Conservation (phyloP, 2,888 invertebrate genomes). For the Ochropacha duplaris region DNA sequence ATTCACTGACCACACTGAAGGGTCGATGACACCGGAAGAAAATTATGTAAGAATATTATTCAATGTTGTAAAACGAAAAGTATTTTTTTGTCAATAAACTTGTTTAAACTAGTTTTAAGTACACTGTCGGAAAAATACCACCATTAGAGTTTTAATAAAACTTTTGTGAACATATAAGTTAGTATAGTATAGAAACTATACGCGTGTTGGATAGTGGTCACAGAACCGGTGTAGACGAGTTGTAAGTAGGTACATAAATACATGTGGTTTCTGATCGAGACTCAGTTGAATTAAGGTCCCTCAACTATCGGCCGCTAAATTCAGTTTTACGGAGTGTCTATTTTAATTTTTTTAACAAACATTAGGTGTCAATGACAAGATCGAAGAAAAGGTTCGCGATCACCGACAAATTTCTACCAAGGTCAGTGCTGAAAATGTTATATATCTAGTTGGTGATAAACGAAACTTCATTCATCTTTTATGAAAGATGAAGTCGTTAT, state of each 20-base stretch:
- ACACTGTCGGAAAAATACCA: conserved; percentile 1
- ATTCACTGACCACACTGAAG: neutral
- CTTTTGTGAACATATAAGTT: neutral
- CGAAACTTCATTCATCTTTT: no score
- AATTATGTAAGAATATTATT: neutral
- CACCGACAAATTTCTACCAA: conserved; percentile 81
- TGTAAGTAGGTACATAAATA: conserved; percentile 50
- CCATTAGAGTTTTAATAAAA: neutral
- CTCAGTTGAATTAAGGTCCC: conserved; percentile 51
- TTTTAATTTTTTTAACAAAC: conserved; percentile 56
- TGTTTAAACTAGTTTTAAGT: neutral
- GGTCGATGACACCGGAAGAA: neutral
- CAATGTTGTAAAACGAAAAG: neutral
- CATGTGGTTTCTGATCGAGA: conserved; percentile 30
- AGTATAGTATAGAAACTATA: neutral
- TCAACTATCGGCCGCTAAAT: conserved; percentile 57
- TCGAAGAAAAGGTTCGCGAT: conserved; percentile 79
- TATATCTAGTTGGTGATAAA: no score
- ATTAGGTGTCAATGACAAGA: conserved; percentile 83
- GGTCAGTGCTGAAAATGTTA: conserved; percentile 68
- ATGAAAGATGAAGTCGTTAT: no score
- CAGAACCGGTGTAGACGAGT: conserved; percentile 39
- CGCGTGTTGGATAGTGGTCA: neutral
- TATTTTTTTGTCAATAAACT: neutral
- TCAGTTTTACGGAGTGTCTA: conserved; percentile 58